A percentile compares a stretch with the other conserved stretches of the same genome.
Evolutionary conservation across 2,888 invertebrate species (phyloP).

Genomic region (Troilus luridus): DNA sequence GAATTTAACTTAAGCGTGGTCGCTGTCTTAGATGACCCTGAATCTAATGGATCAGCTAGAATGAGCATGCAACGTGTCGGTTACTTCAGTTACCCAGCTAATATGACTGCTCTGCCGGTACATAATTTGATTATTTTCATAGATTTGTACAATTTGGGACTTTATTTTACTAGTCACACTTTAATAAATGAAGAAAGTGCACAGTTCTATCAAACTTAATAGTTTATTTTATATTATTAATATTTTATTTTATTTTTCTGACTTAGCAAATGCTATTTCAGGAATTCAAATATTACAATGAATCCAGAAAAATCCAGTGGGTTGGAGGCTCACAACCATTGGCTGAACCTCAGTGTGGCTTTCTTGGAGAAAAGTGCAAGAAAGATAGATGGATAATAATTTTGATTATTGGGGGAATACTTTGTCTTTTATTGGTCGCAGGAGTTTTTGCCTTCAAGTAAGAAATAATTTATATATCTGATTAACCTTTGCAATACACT

Average conservation of each 20-base stretch:
- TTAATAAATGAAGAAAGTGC: background rate
- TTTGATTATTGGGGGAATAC: constrained; percentile 76
- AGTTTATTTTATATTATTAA: background rate
- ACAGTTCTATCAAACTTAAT: too few species aligned
- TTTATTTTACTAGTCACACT: background rate
- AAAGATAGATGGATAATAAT: constrained; percentile 78
- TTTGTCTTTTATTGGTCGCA: constrained; percentile 77
- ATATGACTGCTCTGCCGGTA: constrained; percentile 74
- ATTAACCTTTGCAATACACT: background rate
- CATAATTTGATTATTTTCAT: constrained; percentile 62
- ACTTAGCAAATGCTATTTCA: constrained; percentile 66
- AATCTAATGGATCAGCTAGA: constrained; percentile 72
- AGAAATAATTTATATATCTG: constrained; percentile 64
- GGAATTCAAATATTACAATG: constrained; percentile 78
- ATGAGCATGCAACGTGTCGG: constrained; percentile 86
- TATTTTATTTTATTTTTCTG: background rate
- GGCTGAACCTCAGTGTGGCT: constrained; percentile 89
- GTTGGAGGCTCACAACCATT: constrained; percentile 80
- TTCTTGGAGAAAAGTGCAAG: constrained; percentile 81
- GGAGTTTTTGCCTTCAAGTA: constrained; percentile 79
- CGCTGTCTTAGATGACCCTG: constrained; percentile 78
- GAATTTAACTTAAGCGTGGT: constrained; percentile 93
- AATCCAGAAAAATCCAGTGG: constrained; percentile 81
- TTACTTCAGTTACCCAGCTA: constrained; percentile 77
- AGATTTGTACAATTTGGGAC: background rate